Percentiles rank a stretch among this genome's conserved stretches.
These are phyloP conservation scores for Ashinkailepas kermadecensis DNA, from an alignment of 2,888 invertebrate genomes.

Conservation along the genomic window DNA sequence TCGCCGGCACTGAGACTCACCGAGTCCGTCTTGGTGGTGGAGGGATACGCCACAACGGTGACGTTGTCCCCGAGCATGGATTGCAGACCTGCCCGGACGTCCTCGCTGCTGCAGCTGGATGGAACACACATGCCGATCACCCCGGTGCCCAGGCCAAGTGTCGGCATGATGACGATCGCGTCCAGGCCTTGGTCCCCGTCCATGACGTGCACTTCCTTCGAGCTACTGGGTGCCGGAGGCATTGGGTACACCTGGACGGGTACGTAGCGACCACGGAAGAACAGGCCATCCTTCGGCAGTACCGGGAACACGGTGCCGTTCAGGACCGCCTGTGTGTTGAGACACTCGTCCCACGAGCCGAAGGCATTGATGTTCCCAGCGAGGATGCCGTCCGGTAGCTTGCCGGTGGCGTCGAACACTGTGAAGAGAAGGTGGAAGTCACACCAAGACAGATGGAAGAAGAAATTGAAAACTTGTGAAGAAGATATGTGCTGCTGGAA, in stretches of 20 bases:
- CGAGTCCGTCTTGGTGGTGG: not conserved
- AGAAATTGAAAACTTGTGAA: too few species aligned
- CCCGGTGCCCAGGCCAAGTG: not conserved
- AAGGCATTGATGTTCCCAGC: slow-evolving; percentile 44
- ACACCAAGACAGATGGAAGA: too few species aligned
- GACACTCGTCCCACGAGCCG: slow-evolving; percentile 47
- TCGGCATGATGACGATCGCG: not conserved
- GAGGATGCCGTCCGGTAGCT: slow-evolving; percentile 45
- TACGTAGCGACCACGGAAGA: not conserved
- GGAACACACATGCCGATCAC: not conserved
- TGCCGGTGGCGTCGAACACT: slow-evolving; percentile 49
- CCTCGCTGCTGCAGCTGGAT: not conserved
- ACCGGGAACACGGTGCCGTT: not conserved
- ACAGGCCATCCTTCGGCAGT: not conserved
- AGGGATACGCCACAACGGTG: not conserved
- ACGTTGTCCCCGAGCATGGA: not conserved
- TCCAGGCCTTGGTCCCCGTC: not conserved
- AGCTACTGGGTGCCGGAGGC: not conserved
- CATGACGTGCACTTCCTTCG: not conserved
- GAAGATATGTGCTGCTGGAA: too few species aligned
- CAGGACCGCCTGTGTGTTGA: slow-evolving; percentile 24
- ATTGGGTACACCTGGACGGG: not conserved
- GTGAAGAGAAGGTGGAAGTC: not conserved
- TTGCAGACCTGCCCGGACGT: not conserved
- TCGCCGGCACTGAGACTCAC: not conserved